phyloP scores from a whole-genome alignment of 2,888 invertebrate genomes.

The Zaprionus obscuricornis region DNA sequence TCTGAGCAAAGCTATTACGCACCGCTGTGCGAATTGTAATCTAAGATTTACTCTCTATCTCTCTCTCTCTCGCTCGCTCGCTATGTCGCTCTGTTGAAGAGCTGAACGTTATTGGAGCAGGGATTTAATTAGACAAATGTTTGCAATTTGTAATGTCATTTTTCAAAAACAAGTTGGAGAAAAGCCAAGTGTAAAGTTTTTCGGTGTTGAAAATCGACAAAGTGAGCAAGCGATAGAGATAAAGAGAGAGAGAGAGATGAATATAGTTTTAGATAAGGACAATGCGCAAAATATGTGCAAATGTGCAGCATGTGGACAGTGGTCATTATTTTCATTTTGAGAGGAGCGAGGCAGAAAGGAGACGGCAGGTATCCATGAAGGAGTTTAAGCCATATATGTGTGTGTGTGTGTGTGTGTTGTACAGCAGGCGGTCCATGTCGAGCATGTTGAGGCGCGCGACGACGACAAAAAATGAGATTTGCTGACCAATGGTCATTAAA shows the following conservation, averaged over 20 bases:
- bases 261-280: slow-evolving; percentile 8
- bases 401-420: slow-evolving; percentile 3
- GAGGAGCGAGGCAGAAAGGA: too few species aligned
- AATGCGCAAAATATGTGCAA: slow-evolving; percentile 72
- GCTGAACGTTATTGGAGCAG: slow-evolving; percentile 77
- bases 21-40: slow-evolving; percentile 73
- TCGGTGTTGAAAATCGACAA: slow-evolving; percentile 62
- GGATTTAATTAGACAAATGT: slow-evolving; percentile 83
- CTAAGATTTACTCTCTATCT: slow-evolving; percentile 43
- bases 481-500: slow-evolving; percentile 83
- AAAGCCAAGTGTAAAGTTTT: slow-evolving; percentile 70
- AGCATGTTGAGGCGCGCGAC: slow-evolving; percentile 40
- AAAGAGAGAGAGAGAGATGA: background rate
- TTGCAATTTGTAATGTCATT: slow-evolving; percentile 83
- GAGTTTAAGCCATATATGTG: slow-evolving; percentile 1
- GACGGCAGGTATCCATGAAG: too few species aligned
- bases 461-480: slow-evolving; percentile 81
- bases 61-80: too few species aligned
- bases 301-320: slow-evolving; percentile 79
- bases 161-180: slow-evolving; percentile 77
- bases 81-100: too few species aligned
- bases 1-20: slow-evolving; percentile 51
- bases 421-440: slow-evolving; percentile 70
- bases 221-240: slow-evolving; percentile 6
- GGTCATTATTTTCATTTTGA: slow-evolving; percentile 75